Evolutionary conservation across 2,797 vertebrate species (phyloP).

Genomic region (Lepus townsendii): DNA sequence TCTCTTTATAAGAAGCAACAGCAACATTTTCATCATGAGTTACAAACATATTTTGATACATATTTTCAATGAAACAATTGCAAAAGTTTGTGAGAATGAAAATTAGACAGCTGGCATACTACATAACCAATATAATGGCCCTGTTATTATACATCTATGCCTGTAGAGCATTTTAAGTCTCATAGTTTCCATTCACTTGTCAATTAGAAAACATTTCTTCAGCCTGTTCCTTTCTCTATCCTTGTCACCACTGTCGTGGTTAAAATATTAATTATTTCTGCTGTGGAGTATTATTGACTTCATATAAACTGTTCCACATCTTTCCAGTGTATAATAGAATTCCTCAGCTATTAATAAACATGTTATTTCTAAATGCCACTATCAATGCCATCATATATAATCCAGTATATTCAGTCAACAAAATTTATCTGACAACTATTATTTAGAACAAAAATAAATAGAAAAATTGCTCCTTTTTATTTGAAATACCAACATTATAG

Average conservation of each 20-base stretch:
- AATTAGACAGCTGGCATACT: background rate
- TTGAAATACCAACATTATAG: background rate
- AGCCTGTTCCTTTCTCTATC: background rate
- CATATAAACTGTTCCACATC: background rate
- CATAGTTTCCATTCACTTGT: background rate
- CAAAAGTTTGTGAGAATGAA: background rate
- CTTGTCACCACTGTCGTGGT: background rate
- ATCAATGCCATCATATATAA: background rate
- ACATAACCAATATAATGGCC: background rate
- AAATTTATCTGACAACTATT: background rate
- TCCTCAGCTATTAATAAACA: background rate
- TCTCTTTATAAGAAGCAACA: background rate
- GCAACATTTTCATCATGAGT: background rate
- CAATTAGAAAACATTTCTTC: background rate
- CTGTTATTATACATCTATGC: background rate
- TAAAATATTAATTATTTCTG: slow-evolving; percentile 9
- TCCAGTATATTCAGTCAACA: background rate
- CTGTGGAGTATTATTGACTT: background rate
- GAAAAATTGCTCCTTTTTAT: background rate
- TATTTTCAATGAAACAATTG: background rate
- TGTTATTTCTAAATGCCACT: background rate
- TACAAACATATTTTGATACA: background rate
- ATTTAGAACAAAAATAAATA: background rate
- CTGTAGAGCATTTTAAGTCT: background rate
- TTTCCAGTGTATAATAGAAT: background rate